Evolutionary conservation across 2,113 vertebrate species (phyloP).

Genomic region (Corydoras sp.): DNA sequence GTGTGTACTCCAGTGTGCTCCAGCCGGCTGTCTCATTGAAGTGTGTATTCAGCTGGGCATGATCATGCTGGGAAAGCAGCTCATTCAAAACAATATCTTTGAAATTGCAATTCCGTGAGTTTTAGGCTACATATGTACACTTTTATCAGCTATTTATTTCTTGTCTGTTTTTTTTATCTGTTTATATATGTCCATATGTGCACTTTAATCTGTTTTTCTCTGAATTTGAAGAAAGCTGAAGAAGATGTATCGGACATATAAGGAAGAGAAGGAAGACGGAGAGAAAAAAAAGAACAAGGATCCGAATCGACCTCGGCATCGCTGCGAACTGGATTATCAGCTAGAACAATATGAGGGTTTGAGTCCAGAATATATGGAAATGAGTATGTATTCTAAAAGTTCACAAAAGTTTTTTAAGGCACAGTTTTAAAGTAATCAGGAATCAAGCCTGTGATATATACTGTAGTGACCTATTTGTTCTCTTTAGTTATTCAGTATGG

Average conservation of each 20-base stretch:
- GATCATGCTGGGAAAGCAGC: constrained; percentile 97
- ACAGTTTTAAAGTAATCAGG: no score
- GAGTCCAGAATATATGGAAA: constrained; percentile 97
- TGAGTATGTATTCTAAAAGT: constrained; percentile 74
- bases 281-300: constrained; percentile 58
- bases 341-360: constrained; percentile 89
- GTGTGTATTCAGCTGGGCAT: constrained; percentile 96
- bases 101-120: constrained; percentile 96
- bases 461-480: constrained; percentile 16
- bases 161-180: no score
- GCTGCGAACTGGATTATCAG: constrained; percentile 82
- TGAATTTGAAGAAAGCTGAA: constrained; percentile 80
- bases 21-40: constrained; percentile 95
- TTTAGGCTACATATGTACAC: constrained; percentile 12
- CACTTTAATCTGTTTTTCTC: neutral
- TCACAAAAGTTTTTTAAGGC: no score
- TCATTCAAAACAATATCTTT: constrained; percentile 97
- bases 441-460: neutral
- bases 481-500: constrained; percentile 91
- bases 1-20: constrained; percentile 77
- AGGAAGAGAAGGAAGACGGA: constrained; percentile 69
- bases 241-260: constrained; percentile 86
- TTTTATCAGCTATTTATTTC: no score
- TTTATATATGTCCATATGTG: no score
- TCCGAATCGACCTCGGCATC: constrained; percentile 71